Evolutionary conservation across 2,113 vertebrate species (phyloP).

Genomic region (Urocynchramus pylzowi): DNA sequence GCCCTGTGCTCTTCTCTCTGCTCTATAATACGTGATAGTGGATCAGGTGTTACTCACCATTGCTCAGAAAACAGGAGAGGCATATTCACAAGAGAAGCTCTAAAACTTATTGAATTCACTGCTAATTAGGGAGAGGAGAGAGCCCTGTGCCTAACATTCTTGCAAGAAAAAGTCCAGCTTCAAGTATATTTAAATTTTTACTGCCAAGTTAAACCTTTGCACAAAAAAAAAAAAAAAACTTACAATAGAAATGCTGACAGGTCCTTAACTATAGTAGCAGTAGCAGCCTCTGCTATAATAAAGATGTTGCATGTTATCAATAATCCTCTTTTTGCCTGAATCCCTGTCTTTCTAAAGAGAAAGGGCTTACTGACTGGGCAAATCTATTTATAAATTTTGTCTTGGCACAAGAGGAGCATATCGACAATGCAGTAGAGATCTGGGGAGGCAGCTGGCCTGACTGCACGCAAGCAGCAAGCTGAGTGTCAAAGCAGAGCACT

Average conservation of each 20-base stretch:
- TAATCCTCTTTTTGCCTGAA: conserved; percentile 64
- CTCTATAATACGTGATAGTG: not conserved
- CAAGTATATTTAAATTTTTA: conserved; percentile 46
- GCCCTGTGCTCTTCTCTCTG: not conserved
- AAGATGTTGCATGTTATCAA: conserved; percentile 62
- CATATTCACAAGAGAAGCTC: not conserved
- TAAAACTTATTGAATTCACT: not conserved
- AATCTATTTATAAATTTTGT: conserved; percentile 72
- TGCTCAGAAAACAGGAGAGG: not conserved
- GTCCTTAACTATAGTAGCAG: conserved; percentile 38
- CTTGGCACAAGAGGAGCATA: conserved; percentile 39
- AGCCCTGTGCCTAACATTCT: not conserved
- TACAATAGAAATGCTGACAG: conserved; percentile 64
- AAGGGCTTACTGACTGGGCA: conserved; percentile 65
- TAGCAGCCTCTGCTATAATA: conserved; percentile 41
- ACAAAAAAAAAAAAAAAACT: not conserved
- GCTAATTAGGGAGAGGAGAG: not conserved
- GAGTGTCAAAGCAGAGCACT: conserved; percentile 43
- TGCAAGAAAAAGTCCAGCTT: conserved; percentile 13
- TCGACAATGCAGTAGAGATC: conserved; percentile 8
- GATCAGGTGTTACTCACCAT: not conserved
- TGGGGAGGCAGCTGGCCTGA: conserved; percentile 25
- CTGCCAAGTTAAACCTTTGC: conserved; percentile 40
- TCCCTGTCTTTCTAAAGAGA: conserved; percentile 63
- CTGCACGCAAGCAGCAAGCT: conserved; percentile 13